A percentile compares a stretch with the other conserved stretches of the same genome.
These are phyloP conservation scores for Jacana jacana DNA, from an alignment of 2,113 vertebrate genomes.

Conservation along the genomic window DNA sequence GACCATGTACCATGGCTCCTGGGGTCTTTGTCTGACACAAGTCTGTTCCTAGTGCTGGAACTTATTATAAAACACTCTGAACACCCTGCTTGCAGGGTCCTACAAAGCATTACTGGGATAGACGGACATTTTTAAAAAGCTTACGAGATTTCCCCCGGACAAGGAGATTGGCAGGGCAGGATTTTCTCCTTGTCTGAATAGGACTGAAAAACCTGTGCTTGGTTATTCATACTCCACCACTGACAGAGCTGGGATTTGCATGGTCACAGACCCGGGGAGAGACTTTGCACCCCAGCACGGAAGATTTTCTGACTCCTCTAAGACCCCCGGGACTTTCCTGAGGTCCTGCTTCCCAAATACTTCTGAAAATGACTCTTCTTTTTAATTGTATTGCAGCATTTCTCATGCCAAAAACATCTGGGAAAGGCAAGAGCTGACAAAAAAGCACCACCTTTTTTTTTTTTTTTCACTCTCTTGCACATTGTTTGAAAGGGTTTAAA, in stretches of 20 bases:
- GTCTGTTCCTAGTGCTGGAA: not conserved
- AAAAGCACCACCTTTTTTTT: not conserved
- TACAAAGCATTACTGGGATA: not conserved
- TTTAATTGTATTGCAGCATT: not conserved
- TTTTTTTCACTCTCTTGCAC: not conserved
- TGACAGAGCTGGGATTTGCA: not conserved
- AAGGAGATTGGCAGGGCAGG: not conserved
- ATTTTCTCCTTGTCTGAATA: not conserved
- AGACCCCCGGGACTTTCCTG: not conserved
- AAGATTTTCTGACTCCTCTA: not conserved
- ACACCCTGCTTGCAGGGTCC: not conserved
- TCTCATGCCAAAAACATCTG: constrained; percentile 22
- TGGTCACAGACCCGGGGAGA: not conserved
- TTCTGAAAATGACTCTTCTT: constrained; percentile 16
- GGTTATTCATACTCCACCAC: not conserved
- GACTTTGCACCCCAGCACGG: not conserved
- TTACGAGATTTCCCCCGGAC: not conserved
- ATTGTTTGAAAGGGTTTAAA: constrained; percentile 59
- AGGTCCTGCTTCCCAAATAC: not conserved
- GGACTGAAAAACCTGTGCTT: not conserved
- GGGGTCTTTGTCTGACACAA: not conserved
- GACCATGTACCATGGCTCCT: fast-evolving
- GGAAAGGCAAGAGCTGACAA: not conserved
- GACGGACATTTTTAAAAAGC: not conserved
- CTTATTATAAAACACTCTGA: not conserved